Evolutionary conservation across 1,140 invertebrate species (phyloP).

Genomic region (Thrips palmi): DNA sequence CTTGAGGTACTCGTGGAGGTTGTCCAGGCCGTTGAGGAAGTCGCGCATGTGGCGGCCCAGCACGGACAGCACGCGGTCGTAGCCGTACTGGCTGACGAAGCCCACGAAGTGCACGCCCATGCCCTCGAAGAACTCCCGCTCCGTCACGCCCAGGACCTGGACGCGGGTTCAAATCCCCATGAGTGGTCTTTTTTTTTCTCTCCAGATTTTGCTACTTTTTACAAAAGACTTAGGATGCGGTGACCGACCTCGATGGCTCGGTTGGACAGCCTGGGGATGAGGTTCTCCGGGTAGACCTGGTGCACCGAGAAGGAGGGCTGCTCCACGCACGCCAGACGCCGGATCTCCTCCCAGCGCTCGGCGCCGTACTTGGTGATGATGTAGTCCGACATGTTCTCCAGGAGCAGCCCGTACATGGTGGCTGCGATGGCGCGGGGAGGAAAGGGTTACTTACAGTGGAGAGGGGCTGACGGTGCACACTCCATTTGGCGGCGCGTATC

Average conservation of each 20-base stretch:
- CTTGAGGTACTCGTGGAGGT: conserved; percentile 92
- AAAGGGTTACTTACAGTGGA: no score
- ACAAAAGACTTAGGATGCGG: background rate
- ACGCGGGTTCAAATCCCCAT: conserved; percentile 10
- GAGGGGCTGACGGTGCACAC: no score
- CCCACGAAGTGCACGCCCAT: conserved; percentile 82
- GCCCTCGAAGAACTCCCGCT: conserved; percentile 72
- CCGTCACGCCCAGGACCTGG: conserved; percentile 65
- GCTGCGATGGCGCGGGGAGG: no score
- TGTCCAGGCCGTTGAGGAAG: conserved; percentile 87
- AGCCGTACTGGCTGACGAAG: conserved; percentile 87
- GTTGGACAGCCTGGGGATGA: conserved; percentile 65
- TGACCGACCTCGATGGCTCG: conserved; percentile 60
- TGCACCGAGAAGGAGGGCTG: conserved; percentile 78
- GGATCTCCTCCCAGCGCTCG: conserved; percentile 75
- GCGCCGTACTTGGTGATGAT: conserved; percentile 79
- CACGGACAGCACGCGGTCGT: conserved; percentile 76
- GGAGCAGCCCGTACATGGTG: conserved; percentile 83
- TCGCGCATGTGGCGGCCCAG: conserved; percentile 84
- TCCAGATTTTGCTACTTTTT: background rate
- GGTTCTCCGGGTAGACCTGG: conserved; percentile 78
- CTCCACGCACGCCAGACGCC: conserved; percentile 60
- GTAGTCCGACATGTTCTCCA: conserved; percentile 84
- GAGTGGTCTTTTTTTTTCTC: no score
- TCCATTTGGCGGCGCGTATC: no score